Percentiles rank a stretch among this genome's conserved stretches.
Conservation (phyloP, 2,888 invertebrate species). For the Malthinus flaveolus region DNA sequence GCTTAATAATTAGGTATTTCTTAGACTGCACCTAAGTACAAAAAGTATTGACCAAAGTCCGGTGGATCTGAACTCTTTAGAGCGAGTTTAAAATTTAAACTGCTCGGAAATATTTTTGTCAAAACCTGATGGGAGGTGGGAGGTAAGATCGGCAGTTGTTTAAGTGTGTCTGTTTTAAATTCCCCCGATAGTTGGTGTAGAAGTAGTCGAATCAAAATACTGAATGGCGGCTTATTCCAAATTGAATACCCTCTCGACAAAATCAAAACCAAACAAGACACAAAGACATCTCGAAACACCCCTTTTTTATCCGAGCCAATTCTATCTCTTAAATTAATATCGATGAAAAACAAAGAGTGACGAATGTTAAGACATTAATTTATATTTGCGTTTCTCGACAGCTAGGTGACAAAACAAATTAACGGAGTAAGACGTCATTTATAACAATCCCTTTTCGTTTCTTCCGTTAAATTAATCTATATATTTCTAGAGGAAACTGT, state of each 20-base stretch:
- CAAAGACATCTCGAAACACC: conserved; percentile 8
- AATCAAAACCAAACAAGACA: conserved; percentile 28
- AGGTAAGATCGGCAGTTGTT: too few species aligned
- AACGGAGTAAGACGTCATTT: conserved; percentile 21
- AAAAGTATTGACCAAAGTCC: too few species aligned
- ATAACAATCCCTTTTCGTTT: neutral
- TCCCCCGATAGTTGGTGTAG: conserved; percentile 18
- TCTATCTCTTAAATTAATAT: conserved; percentile 38
- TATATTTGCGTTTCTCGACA: conserved; percentile 24
- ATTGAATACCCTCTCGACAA: conserved; percentile 29
- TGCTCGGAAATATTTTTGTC: too few species aligned
- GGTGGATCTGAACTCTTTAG: too few species aligned
- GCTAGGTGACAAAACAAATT: conserved; percentile 20
- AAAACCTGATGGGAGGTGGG: too few species aligned
- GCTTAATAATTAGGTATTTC: too few species aligned
- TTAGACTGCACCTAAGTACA: too few species aligned
- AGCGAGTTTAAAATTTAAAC: too few species aligned
- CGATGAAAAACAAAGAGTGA: conserved; percentile 43
- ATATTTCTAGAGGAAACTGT: neutral
- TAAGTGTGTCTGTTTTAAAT: neutral
- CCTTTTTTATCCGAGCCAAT: conserved; percentile 12
- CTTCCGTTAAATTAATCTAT: neutral
- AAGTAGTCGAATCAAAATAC: conserved; percentile 18
- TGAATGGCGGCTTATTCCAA: conserved; percentile 23
- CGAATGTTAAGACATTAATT: conserved; percentile 36